phyloP scores from a whole-genome alignment of 2,888 invertebrate species.

The Polydrusus cervinus region DNA sequence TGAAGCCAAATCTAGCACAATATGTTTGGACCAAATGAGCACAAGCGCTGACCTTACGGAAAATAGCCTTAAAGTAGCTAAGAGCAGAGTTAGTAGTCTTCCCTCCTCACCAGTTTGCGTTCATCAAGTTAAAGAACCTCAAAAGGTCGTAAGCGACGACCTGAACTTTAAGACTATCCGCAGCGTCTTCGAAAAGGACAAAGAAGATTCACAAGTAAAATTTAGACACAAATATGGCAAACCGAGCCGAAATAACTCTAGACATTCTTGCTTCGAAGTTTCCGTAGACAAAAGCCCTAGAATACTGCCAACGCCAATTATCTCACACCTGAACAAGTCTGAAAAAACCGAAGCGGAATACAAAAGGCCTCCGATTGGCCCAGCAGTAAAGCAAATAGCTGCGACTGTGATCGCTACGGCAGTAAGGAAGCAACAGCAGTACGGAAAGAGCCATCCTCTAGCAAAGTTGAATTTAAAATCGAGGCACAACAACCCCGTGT shows the following conservation, averaged over 20 bases:
- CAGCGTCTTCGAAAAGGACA: slow-evolving; percentile 81
- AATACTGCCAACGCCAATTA: slow-evolving; percentile 32
- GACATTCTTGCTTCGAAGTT: slow-evolving; percentile 68
- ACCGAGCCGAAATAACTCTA: slow-evolving; percentile 47
- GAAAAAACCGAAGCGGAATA: slow-evolving; percentile 64
- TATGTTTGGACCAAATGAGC: slow-evolving; percentile 56
- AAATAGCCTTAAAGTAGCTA: slow-evolving; percentile 49
- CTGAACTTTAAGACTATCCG: slow-evolving; percentile 84
- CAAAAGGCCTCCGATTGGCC: slow-evolving; percentile 70
- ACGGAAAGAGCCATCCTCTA: slow-evolving; percentile 94
- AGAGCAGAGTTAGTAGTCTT: slow-evolving; percentile 73
- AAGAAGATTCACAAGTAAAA: slow-evolving; percentile 63
- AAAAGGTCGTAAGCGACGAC: slow-evolving; percentile 73
- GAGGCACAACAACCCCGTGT: slow-evolving; percentile 87
- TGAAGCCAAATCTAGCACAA: slow-evolving; percentile 80
- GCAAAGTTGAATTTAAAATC: slow-evolving; percentile 88
- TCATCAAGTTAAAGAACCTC: slow-evolving; percentile 68
- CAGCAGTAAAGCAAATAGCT: slow-evolving; percentile 72
- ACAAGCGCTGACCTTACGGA: slow-evolving; percentile 51
- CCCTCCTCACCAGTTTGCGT: slow-evolving; percentile 80
- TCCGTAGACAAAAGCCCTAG: slow-evolving; percentile 62
- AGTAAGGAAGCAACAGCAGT: slow-evolving; percentile 88
- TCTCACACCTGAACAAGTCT: slow-evolving; percentile 61
- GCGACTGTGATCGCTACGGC: slow-evolving; percentile 78
- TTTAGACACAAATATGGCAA: slow-evolving; percentile 57